A percentile compares a stretch with the other conserved stretches of the same genome.
Conservation (phyloP, 2,888 invertebrate species). For the Ceriagrion tenellum region DNA sequence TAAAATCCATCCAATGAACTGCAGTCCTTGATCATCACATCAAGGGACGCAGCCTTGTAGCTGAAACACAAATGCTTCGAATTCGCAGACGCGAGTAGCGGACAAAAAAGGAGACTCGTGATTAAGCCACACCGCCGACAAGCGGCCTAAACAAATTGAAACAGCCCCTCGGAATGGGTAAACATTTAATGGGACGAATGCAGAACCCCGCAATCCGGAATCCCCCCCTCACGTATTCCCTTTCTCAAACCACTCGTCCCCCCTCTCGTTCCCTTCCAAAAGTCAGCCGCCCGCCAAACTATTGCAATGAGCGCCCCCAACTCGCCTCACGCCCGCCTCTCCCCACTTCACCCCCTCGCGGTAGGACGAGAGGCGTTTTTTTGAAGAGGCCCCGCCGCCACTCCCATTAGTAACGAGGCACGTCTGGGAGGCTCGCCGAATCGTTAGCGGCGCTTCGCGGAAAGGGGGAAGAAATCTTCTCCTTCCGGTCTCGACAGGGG, state of each 20-base stretch:
- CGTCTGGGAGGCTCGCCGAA: background rate
- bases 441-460: background rate
- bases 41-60: too few relatives aligned
- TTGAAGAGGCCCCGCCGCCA: conserved; percentile 6
- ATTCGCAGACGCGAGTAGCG: background rate
- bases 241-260: background rate
- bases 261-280: background rate
- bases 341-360: background rate
- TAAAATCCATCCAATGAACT: too few relatives aligned
- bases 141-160: conserved; percentile 37
- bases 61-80: background rate
- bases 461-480: background rate
- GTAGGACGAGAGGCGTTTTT: background rate
- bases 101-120: background rate
- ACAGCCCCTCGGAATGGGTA: background rate
- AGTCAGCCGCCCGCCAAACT: background rate
- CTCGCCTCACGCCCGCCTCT: background rate
- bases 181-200: conserved; percentile 33
- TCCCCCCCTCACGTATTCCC: too few relatives aligned
- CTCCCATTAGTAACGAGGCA: conserved; percentile 28
- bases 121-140: background rate
- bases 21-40: too few relatives aligned
- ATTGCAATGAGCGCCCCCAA: background rate
- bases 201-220: background rate
- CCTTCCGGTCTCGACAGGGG: background rate